Evolutionary conservation across 2,113 vertebrate genomes (phyloP), one percentile per base, ranked within the genome.

Genomic region (Colossoma macropomum): DNA sequence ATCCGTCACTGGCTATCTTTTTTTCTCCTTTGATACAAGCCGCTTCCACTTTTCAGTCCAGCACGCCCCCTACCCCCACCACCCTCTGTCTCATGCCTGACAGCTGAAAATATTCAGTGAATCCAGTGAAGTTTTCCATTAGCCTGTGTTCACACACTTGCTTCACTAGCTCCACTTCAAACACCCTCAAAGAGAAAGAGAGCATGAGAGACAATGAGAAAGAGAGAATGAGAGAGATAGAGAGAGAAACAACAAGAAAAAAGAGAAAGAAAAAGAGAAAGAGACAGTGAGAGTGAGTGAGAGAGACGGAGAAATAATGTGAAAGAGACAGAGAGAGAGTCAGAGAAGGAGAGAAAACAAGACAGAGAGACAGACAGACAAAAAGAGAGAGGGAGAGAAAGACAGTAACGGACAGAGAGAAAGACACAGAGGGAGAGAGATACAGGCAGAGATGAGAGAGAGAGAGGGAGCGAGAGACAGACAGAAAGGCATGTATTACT

Each of bases 91-190:
- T 59, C 74, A 48, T 54, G 69, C 69, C 48, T 88, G 84, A 84
- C 81, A 86, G 60, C 77, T 81, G 78, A 77, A 86, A 75, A 84
- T 38, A 50, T 88, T 83, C 63, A 88, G 45, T 63, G 80, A 89
- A 81, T 66, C 83, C 82, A 86, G 88, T 85, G 83, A 89, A 87
- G 86, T 89, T 92, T 92, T 90, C 91, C 87, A 91, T 92, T 92
- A 90, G 77, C 72, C 59, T 62, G 83, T 84, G 84, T 83, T 87
- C 86, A 80, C 85, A 86, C 71, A 13, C 78, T 71, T 59, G 76
- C 75, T 75, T 82, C 32, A 70, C 66, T 81, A 54, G 79, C 82
- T 50, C 84, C 87, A 85, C 77, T 77, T 90, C 85, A 86, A 89
- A 92, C 84, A 15, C 50, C n/a, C 48, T 79, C 65, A 80, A 73